A percentile compares a stretch with the other conserved stretches of the same genome.
Conservation (phyloP, 2,797 vertebrate genomes). For the Pempheris klunzingeri region DNA sequence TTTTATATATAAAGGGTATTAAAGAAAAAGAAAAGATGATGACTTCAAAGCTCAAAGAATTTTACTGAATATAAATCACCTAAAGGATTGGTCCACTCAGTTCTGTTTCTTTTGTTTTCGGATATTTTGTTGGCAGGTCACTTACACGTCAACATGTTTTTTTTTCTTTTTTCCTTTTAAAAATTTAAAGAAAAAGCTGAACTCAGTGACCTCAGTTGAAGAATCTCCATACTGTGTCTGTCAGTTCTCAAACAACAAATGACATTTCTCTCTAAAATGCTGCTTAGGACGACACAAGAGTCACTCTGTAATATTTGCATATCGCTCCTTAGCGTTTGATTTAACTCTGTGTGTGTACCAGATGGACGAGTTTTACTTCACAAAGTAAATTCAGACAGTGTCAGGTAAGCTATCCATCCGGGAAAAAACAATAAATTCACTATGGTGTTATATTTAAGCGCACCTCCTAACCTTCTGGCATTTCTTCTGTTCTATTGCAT, state of each 20-base stretch:
- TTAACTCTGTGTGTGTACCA: slow-evolving; percentile 57
- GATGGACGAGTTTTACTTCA: slow-evolving; percentile 67
- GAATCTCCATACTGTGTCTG: slow-evolving; percentile 99
- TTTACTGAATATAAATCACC: slow-evolving; percentile 79
- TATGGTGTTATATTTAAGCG: slow-evolving; percentile 37
- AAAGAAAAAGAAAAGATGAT: slow-evolving; percentile 1
- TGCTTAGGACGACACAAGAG: slow-evolving; percentile 48
- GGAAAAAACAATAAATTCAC: slow-evolving; percentile 38
- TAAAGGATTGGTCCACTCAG: slow-evolving; percentile 96
- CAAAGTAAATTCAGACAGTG: slow-evolving; percentile 51
- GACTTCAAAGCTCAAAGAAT: background rate
- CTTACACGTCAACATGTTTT: slow-evolving; percentile 91
- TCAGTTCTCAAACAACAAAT: slow-evolving; percentile 55
- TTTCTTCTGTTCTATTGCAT: slow-evolving; percentile 12
- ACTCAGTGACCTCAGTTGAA: slow-evolving; percentile 97
- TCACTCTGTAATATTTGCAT: slow-evolving; percentile 55
- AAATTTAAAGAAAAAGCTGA: slow-evolving; percentile 86
- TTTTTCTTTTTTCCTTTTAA: slow-evolving; percentile 64
- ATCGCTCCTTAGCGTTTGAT: slow-evolving; percentile 61
- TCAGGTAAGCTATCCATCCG: slow-evolving; percentile 54
- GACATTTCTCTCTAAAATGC: slow-evolving; percentile 41
- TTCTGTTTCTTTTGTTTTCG: slow-evolving; percentile 81
- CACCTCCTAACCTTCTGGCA: slow-evolving; percentile 38
- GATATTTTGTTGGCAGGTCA: slow-evolving; percentile 93
- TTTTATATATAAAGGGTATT: background rate